Evolutionary conservation across 2,888 invertebrate species (phyloP).

Genomic region (Yponomeuta sedellus): DNA sequence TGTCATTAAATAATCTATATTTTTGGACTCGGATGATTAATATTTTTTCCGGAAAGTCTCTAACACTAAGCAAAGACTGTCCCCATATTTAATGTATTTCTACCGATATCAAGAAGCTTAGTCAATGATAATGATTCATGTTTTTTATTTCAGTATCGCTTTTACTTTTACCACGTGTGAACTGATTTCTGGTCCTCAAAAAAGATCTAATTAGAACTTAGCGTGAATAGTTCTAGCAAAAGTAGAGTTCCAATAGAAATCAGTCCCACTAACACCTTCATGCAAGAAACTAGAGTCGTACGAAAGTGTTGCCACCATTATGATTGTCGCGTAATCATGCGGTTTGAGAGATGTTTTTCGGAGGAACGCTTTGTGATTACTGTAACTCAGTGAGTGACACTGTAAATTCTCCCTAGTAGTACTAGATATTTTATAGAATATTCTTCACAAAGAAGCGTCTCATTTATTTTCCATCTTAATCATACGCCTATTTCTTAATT

Average conservation of each 20-base stretch:
- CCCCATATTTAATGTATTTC: neutral
- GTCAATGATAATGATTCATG: neutral
- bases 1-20: neutral
- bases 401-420: neutral
- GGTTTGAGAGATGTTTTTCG: neutral
- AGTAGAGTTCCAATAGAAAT: neutral
- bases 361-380: too few species aligned
- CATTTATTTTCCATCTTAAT: too few species aligned
- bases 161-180: neutral
- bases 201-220: neutral
- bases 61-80: too few species aligned
- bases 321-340: neutral
- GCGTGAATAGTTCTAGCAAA: neutral
- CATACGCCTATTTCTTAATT: too few species aligned
- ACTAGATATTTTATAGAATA: neutral
- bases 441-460: too few species aligned
- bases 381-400: neutral
- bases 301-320: neutral
- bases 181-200: neutral
- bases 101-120: neutral
- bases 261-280: neutral
- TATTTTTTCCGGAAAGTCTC: neutral
- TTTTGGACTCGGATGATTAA: neutral
- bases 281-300: neutral
- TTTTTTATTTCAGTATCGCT: neutral